Conservation (phyloP, 2,113 vertebrate species). For the Spea multiplicata region DNA sequence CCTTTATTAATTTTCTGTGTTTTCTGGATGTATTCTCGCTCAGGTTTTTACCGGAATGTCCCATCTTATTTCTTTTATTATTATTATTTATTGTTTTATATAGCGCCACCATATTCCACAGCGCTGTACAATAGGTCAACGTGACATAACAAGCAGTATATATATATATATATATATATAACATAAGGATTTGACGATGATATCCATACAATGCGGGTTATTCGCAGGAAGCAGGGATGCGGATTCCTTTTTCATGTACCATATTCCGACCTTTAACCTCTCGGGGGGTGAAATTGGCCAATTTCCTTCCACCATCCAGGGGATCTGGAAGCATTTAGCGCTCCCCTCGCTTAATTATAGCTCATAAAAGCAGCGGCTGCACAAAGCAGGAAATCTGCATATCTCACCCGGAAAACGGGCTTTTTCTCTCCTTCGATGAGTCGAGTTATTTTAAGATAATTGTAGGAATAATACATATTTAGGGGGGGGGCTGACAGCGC, state of each 20-base stretch:
- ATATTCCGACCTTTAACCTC: neutral
- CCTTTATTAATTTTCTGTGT: too few relatives aligned
- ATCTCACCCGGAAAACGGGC: neutral
- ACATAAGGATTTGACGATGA: neutral
- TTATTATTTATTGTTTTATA: too few relatives aligned
- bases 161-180: too few relatives aligned
- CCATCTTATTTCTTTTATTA: too few relatives aligned
- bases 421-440: neutral
- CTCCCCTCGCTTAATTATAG: neutral
- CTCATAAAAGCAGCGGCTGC: neutral
- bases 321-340: neutral
- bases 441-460: neutral
- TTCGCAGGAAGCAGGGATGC: neutral
- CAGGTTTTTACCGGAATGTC: too few relatives aligned
- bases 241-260: neutral
- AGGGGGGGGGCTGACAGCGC: neutral
- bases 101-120: too few relatives aligned
- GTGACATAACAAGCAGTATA: too few relatives aligned
- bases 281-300: neutral
- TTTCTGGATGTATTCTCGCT: too few relatives aligned
- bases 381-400: slow-evolving; percentile 6
- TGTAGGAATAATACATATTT: neutral
- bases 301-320: neutral
- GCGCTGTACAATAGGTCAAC: too few relatives aligned
- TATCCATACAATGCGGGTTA: neutral